Evolutionary conservation across 2,797 vertebrate species (phyloP).

Genomic region (Allobates femoralis): DNA sequence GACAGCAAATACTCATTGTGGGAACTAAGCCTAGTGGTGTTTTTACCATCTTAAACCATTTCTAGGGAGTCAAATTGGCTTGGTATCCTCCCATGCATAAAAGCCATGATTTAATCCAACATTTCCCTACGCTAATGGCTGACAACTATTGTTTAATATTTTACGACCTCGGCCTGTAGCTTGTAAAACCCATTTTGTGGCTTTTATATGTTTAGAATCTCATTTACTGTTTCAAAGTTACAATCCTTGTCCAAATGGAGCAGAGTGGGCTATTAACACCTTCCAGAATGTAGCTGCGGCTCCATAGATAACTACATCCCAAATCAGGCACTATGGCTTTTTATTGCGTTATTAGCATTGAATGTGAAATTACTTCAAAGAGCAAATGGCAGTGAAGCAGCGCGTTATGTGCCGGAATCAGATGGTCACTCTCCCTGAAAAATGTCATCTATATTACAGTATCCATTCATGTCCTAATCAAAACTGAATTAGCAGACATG

Average conservation of each 20-base stretch:
- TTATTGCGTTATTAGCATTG: slow-evolving; percentile 72
- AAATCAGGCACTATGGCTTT: slow-evolving; percentile 66
- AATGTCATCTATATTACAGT: slow-evolving; percentile 78
- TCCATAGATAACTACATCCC: slow-evolving; percentile 68
- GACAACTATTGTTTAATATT: slow-evolving; percentile 34
- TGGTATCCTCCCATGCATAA: too few species aligned
- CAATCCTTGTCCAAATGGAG: slow-evolving; percentile 63
- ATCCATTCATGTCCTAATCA: slow-evolving; percentile 79
- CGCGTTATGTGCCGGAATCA: slow-evolving; percentile 73
- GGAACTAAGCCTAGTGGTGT: too few species aligned
- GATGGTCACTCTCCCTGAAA: slow-evolving; percentile 74
- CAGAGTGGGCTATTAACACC: slow-evolving; percentile 59
- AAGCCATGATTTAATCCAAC: not conserved
- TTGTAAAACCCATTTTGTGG: slow-evolving; percentile 27
- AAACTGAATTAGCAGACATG: slow-evolving; percentile 81
- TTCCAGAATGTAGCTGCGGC: slow-evolving; percentile 62
- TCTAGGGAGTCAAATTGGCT: not conserved
- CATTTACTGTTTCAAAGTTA: slow-evolving; percentile 43
- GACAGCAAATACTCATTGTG: too few species aligned
- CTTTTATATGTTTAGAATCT: slow-evolving; percentile 37
- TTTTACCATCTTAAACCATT: too few species aligned
- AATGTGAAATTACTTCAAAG: slow-evolving; percentile 76
- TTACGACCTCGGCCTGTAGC: slow-evolving; percentile 3
- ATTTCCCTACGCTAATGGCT: not conserved
- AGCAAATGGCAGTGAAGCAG: slow-evolving; percentile 77